Base-by-base conservation (phyloP, 1,140 invertebrate species). In the Brachionus angularis region DNA sequence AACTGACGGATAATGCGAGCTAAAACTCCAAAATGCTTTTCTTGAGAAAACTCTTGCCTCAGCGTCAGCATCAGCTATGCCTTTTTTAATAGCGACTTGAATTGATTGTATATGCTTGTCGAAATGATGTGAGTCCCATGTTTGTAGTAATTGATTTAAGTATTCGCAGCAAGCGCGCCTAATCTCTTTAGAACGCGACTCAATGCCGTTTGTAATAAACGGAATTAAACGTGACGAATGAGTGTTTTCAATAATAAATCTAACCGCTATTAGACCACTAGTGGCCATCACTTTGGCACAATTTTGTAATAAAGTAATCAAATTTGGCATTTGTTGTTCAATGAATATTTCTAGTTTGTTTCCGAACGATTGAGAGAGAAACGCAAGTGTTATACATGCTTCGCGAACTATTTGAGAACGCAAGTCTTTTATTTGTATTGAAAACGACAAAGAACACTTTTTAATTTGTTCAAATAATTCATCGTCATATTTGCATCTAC, bases 281-380 rank as follows among this genome's bases (percentile, higher is more conserved):
- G 91, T 89, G 7, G 93, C 89, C 82, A 97, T 91, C 62, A 97
- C 88, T 86, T 97, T 97, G 74, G 92, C 93, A 77, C 90, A 91
- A 82, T 97, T 98, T 76, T 91, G 91, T 79, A 96, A 91, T 47
- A 97, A 85, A 78, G 89, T 89, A 75, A 97, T 91, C 23, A 97
- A 80, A 72, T 87, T 86, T 55, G 88, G 87, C 39, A 97, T 78
- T 46, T 96, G 84, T 69, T 86, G 84, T 78, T 93, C 88, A 21
- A 88, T 88, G 80, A 93, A 89, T 79, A 87, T 87, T 73, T 95
- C 92, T 75, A 93, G 85, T 79, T 89, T 90, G 73, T 85, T 88
- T 61, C 87, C 87, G 46, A 96, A 76, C 36, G 86, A 85, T 79
- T 92, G 89, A 50, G 91, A 88, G 79, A 95, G 85, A 83, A 88